These are phyloP conservation scores for Brienomyrus brachyistius DNA, from an alignment of 2,113 vertebrate species.

Conservation along the genomic window DNA sequence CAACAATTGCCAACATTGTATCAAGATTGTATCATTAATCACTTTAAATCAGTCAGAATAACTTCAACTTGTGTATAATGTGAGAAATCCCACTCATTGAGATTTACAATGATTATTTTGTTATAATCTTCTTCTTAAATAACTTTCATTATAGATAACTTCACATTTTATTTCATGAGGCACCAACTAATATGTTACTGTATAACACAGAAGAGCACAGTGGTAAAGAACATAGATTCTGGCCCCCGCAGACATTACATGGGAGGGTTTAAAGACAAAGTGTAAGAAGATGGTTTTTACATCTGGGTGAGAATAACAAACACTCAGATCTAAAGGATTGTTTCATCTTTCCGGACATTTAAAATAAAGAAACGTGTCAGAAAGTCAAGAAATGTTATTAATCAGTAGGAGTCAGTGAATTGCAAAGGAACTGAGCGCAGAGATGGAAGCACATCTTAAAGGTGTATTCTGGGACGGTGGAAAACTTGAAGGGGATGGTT, in stretches of 20 bases:
- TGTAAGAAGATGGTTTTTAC: neutral
- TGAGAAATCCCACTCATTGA: neutral
- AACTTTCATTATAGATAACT: neutral
- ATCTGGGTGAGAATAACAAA: neutral
- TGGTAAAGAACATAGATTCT: neutral
- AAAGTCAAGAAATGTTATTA: neutral
- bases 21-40: neutral
- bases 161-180: neutral
- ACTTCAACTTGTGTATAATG: neutral
- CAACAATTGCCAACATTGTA: neutral
- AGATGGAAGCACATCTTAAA: neutral
- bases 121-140: neutral
- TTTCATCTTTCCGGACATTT: neutral
- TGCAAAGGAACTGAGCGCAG: neutral
- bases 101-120: neutral
- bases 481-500: neutral
- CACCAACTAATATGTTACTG: neutral
- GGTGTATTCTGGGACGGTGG: neutral
- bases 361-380: neutral
- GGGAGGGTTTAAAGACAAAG: neutral
- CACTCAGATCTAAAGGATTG: neutral
- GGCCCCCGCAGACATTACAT: neutral
- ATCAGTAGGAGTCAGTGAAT: neutral
- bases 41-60: neutral
- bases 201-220: neutral